These are phyloP conservation scores for Galaxias olidus DNA, from an alignment of 2,797 vertebrate species.

Conservation along the genomic window DNA sequence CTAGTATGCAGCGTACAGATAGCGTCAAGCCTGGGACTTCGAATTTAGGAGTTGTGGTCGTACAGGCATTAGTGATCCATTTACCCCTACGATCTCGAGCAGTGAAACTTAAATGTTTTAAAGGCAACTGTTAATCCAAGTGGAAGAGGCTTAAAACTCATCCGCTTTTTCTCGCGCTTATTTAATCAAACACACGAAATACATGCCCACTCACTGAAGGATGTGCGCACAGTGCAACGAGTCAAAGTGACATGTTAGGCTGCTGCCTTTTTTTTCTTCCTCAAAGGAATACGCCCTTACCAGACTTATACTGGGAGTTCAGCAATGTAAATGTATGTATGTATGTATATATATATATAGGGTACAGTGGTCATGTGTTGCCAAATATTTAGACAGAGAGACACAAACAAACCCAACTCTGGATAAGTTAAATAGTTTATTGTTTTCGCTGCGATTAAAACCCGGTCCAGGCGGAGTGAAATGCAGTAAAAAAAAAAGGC, in stretches of 20 bases:
- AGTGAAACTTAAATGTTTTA: conserved; percentile 45
- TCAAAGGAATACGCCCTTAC: too few relatives aligned
- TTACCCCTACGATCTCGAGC: conserved; percentile 37
- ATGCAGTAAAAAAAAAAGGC: conserved; percentile 45
- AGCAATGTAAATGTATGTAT: too few relatives aligned
- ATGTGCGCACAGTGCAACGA: conserved; percentile 1
- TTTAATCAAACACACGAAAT: conserved; percentile 22
- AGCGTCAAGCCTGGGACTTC: conserved; percentile 35
- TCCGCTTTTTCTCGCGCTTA: conserved; percentile 51
- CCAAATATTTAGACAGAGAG: neutral
- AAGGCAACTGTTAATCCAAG: conserved; percentile 54
- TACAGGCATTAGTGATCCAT: neutral
- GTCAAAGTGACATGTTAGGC: neutral
- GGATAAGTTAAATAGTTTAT: conserved; percentile 9
- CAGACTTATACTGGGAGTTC: too few relatives aligned
- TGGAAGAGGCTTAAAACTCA: conserved; percentile 72
- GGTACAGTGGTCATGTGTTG: too few relatives aligned
- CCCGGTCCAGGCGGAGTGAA: conserved; percentile 16
- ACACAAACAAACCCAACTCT: neutral
- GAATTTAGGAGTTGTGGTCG: neutral
- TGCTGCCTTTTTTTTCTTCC: too few relatives aligned
- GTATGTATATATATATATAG: too few relatives aligned
- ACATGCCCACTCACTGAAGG: conserved; percentile 3
- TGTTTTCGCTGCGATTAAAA: conserved; percentile 5
- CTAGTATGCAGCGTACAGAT: too few relatives aligned